phyloP scores from a whole-genome alignment of 1,140 invertebrate genomes.

The Bicyclus anynana region DNA sequence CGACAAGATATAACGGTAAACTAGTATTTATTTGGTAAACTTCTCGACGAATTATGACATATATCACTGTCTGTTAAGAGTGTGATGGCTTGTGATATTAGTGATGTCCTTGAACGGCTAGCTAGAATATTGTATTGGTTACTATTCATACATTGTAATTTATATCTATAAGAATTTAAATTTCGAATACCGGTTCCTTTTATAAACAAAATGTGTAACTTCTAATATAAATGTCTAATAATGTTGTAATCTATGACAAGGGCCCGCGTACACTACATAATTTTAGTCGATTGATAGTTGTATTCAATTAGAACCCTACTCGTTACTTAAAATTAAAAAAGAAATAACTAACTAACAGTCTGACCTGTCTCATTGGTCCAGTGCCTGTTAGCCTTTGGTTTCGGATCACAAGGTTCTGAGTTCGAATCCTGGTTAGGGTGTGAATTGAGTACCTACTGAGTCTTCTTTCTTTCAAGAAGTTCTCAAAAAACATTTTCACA shows the following conservation, averaged over 20 bases:
- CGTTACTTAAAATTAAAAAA: no score
- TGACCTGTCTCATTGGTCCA: no score
- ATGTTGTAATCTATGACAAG: background rate
- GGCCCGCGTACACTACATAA: background rate
- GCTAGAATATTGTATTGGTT: conserved; percentile 21
- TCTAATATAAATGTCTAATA: background rate
- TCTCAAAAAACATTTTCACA: no score
- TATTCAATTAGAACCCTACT: no score
- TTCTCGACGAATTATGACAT: conserved; percentile 44
- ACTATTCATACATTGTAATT: conserved; percentile 11
- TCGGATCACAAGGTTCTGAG: no score
- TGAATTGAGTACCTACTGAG: no score
- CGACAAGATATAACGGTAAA: conserved; percentile 43
- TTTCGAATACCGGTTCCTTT: conserved; percentile 22
- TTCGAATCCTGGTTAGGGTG: no score
- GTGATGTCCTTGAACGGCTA: conserved; percentile 31
- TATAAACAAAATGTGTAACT: background rate
- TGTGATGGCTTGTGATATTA: conserved; percentile 70
- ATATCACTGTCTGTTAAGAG: conserved; percentile 51
- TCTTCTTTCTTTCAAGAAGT: no score
- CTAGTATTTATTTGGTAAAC: conserved; percentile 38
- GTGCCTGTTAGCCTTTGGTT: no score
- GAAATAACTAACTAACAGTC: no score
- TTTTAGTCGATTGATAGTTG: no score
- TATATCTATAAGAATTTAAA: conserved; percentile 15